These are phyloP conservation scores for Mustelus asterias DNA, from an alignment of 2,113 vertebrate species.

Conservation along the genomic window DNA sequence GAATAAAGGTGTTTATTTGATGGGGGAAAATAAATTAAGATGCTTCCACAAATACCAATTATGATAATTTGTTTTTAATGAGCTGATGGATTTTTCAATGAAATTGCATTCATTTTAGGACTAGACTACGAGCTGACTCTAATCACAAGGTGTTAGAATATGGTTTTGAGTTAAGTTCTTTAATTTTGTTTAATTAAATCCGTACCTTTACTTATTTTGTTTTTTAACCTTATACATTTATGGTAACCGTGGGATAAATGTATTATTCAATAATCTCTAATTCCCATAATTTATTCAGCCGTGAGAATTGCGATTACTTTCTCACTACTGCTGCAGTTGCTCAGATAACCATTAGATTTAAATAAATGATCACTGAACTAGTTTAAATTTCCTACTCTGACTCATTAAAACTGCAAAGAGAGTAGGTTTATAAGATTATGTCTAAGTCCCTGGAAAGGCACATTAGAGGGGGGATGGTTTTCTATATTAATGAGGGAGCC, in stretches of 20 bases:
- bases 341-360: neutral
- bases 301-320: neutral
- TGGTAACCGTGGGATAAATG: neutral
- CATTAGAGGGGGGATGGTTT: no score
- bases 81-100: neutral
- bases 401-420: neutral
- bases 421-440: neutral
- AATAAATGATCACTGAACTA: constrained; percentile 10
- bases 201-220: neutral
- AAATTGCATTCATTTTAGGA: neutral
- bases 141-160: constrained; percentile 1
- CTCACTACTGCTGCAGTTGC: neutral
- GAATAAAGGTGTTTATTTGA: constrained; percentile 21
- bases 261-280: neutral
- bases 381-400: neutral
- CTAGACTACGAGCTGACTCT: neutral
- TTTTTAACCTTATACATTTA: neutral
- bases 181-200: neutral
- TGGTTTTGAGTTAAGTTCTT: neutral
- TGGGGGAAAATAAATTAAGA: no score
- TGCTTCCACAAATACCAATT: constrained; percentile 2
- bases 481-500: neutral
- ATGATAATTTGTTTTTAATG: constrained; percentile 23
- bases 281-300: neutral
- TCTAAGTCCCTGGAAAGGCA: neutral